Base-by-base conservation (phyloP, 1,140 invertebrate genomes). In the Zaprionus tsacasi region DNA sequence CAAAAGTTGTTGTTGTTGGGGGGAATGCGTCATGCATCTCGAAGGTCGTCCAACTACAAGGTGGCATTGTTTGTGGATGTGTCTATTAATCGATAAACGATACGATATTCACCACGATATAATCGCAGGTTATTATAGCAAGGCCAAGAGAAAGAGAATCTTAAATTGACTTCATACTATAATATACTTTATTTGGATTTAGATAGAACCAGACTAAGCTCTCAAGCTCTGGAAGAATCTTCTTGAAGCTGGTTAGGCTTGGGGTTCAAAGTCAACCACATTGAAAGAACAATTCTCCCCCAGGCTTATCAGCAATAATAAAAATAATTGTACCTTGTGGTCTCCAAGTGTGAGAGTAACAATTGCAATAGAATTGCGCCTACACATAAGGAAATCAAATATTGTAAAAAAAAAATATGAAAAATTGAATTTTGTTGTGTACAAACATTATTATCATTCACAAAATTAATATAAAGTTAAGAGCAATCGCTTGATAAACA, bases 251-350 rank as follows among this genome's bases (percentile, higher is more conserved):
- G n/a, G 13, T n/a, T 6, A 40, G 7, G 35, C 12, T 7, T 12
- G 56, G 56, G 12, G 56, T 58, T 58, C 56, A 58, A 58, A 58
- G 56, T 58, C 56, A 58, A n/a, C n/a, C n/a, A n/a, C n/a, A n/a
- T n/a, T n/a, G n/a, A n/a, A n/a, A 11, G 45, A 50, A 50, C 45
- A 50, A 50, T 25, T 50, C 12, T 17, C 45, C 8, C 17, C 17
- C 17, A 25, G 21, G 45, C 21, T 50, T 50, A 50, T 50, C 45
- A 50, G 45, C 17, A 50, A 50, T 50, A 50, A 50, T 30, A 50
- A 50, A 25, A 50, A 50, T 50, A 50, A 50, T 50, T 50, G 10
- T 5, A 17, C 10, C 17, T 50, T 58, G 12, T 58, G n/a, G 35
- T 21, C 12, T 36, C 15, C 25, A 30, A 30, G 27, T 27, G 25